Conservation (phyloP, 1,140 invertebrate genomes). For the Ostrea denselamellosa region DNA sequence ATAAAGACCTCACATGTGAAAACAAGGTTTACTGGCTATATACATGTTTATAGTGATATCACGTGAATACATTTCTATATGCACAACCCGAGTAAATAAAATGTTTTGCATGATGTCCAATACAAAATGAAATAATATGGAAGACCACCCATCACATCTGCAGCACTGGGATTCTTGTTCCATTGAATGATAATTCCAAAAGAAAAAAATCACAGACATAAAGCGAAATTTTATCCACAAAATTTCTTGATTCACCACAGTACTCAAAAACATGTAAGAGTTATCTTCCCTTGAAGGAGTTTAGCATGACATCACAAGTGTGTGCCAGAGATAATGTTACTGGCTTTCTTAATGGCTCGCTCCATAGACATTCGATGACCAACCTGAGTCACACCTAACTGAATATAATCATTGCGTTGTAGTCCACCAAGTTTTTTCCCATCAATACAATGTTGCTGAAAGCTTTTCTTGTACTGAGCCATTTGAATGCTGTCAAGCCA, state of each 20-base stretch:
- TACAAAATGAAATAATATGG: conserved; percentile 14
- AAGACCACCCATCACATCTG: conserved; percentile 30
- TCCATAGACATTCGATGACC: conserved; percentile 77
- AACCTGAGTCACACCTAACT: conserved; percentile 76
- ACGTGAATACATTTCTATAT: conserved; percentile 34
- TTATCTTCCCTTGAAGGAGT: background rate
- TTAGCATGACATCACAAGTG: background rate
- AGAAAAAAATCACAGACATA: conserved; percentile 33
- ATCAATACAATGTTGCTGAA: conserved; percentile 74
- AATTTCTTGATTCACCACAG: background rate
- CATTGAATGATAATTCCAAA: conserved; percentile 18
- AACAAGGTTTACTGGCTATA: conserved; percentile 20
- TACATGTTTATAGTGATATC: background rate
- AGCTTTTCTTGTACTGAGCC: conserved; percentile 74
- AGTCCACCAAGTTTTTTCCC: conserved; percentile 73
- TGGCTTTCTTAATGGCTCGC: conserved; percentile 75
- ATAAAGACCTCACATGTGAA: background rate
- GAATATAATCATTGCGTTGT: conserved; percentile 74
- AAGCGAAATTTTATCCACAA: conserved; percentile 27
- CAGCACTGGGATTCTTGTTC: conserved; percentile 34
- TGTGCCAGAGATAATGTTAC: conserved; percentile 28
- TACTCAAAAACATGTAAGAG: background rate
- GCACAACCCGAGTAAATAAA: conserved; percentile 37
- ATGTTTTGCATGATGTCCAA: background rate
- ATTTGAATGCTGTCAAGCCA: conserved; percentile 76